A percentile compares a stretch with the other conserved stretches of the same genome.
Conservation (phyloP, 1,140 invertebrate genomes). For the Chrysopa pallens region DNA sequence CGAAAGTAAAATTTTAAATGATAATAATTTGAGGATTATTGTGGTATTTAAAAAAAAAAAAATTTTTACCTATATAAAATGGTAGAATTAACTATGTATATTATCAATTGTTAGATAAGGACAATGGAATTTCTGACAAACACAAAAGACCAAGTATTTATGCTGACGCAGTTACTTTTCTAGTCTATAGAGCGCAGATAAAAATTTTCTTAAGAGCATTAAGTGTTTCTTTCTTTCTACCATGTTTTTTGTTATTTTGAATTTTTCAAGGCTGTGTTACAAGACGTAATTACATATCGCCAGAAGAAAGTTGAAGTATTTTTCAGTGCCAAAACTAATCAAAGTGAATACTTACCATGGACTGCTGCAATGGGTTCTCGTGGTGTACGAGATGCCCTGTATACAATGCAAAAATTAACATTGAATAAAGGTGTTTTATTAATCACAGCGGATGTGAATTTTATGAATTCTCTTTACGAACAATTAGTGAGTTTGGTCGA, state of each 20-base stretch:
- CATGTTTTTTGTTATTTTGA: slow-evolving; percentile 2
- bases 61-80: no score
- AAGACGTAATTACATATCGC: slow-evolving; percentile 36
- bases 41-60: no score
- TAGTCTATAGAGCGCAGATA: no score
- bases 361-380: slow-evolving; percentile 32
- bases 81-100: no score
- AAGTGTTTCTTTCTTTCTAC: not conserved
- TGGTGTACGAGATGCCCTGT: slow-evolving; percentile 31
- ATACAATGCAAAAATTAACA: slow-evolving; percentile 30
- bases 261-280: slow-evolving; percentile 26
- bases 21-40: no score
- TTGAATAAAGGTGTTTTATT: slow-evolving; percentile 35
- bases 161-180: no score
- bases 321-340: slow-evolving; percentile 17
- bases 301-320: slow-evolving; percentile 33
- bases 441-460: slow-evolving; percentile 24
- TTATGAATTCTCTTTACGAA: slow-evolving; percentile 39
- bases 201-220: no score
- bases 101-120: no score
- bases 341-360: slow-evolving; percentile 43
- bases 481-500: slow-evolving; percentile 58
- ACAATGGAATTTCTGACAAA: no score
- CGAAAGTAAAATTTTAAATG: no score
- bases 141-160: no score